Conservation (phyloP, 1,140 invertebrate genomes). For the Whitmania pigra region DNA sequence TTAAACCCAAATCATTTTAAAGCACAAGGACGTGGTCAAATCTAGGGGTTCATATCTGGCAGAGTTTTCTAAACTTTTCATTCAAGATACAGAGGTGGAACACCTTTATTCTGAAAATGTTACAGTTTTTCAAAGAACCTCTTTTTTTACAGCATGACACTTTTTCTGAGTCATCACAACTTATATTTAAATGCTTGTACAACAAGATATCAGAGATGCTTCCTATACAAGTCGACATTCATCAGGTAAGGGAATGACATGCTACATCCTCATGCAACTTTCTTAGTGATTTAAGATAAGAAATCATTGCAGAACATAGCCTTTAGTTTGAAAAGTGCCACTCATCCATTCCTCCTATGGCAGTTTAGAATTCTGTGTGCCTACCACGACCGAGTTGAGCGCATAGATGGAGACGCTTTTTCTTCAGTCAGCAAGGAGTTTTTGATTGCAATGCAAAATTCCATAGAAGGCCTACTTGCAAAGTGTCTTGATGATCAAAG, state of each 20-base stretch:
- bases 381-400: background rate
- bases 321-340: background rate
- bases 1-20: no score
- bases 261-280: background rate
- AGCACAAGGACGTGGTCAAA: no score
- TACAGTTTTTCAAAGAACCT: no score
- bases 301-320: background rate
- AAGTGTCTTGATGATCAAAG: no score
- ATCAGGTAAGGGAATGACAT: background rate
- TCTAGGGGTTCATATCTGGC: no score
- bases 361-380: slow-evolving; percentile 12
- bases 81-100: no score
- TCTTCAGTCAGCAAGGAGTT: slow-evolving; percentile 7
- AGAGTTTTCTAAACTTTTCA: no score
- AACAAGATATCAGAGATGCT: background rate
- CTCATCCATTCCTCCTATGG: slow-evolving; percentile 5
- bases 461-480: background rate
- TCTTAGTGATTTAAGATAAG: no score
- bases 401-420: background rate
- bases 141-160: no score
- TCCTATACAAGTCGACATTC: background rate
- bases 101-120: no score
- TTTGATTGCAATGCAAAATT: background rate
- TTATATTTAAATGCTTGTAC: slow-evolving; percentile 5
- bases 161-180: background rate